Evolutionary conservation across 2,888 invertebrate species (phyloP), one percentile per base, ranked within the genome.

Genomic region (Folsomia candida): DNA sequence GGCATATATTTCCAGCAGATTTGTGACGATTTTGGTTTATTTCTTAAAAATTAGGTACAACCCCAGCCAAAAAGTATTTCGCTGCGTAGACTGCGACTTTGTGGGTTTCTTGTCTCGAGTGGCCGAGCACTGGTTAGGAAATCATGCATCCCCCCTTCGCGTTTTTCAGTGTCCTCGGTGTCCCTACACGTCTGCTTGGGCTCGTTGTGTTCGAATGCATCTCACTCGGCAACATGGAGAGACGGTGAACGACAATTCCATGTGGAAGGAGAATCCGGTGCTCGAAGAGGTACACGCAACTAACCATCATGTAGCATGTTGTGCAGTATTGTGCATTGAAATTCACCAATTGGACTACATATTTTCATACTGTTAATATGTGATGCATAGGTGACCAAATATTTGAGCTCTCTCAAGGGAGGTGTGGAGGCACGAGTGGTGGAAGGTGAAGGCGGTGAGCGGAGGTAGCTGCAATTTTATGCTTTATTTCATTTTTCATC

Each of bases 101-200:
- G 89, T 90, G 20, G 90, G 90, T 25, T 90, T 90, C 83, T 85
- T 90, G 73, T 88, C 89, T 67, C 85, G 90, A 74, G 87, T 90
- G 25, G 90, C 90, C 1, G 90, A 91, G 83, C 91, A 91, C 83
- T 91, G 90, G 90, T 85, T 91, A 58, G 90, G 90, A 67, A 89
- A 90, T 59, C 90, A 86, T 85, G 90, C 88, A 79, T 88, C 86
- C 85, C n/a, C n/a, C n/a, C 86, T 87, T 81, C 86, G 86, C 81
- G 90, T 87, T 80, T 89, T 84, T 81, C 87, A 87, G 80, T 88
- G 87, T 81, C 86, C 88, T 0, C 88, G 89, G 75, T 90, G 90
- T 84, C 89, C 89, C 6, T 91, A 90, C 83, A 89, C 89, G 77
- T 88, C 89, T 79, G 89, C 90, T 60, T 91, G 90, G 90, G 90